These are phyloP conservation scores for Caenorhabditis sulstoni DNA, from an alignment of 2,888 invertebrate species.

Conservation along the genomic window DNA sequence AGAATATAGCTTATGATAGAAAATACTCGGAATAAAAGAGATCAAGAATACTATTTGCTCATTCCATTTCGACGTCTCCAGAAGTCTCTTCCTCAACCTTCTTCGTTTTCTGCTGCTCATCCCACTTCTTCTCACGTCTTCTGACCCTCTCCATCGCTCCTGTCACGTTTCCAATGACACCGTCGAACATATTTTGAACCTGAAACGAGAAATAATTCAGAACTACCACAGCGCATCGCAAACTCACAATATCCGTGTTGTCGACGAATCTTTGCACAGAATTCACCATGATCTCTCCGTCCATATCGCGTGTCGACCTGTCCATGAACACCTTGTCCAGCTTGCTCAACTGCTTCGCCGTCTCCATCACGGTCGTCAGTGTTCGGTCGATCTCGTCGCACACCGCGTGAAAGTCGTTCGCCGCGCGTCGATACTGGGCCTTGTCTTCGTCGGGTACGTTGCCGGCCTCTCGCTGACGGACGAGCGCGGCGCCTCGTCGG, in stretches of 20 bases:
- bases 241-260: conserved; percentile 33
- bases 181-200: conserved; percentile 58
- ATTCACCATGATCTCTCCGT: conserved; percentile 41
- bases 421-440: conserved; percentile 40
- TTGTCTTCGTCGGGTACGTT: conserved; percentile 1
- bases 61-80: conserved; percentile 33
- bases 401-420: conserved; percentile 47
- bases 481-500: conserved; percentile 21
- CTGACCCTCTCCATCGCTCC: conserved; percentile 50
- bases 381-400: conserved; percentile 51
- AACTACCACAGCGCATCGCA: background rate
- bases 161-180: conserved; percentile 47
- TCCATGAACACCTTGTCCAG: conserved; percentile 56
- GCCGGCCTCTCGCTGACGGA: conserved; percentile 15
- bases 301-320: conserved; percentile 17
- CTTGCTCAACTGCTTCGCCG: conserved; percentile 49
- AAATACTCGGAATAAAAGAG: too few species aligned
- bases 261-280: conserved; percentile 42
- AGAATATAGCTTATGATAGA: too few species aligned
- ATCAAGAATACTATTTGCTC: background rate
- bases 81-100: background rate
- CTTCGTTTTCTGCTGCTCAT: conserved; percentile 18
- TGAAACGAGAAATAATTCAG: background rate
- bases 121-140: conserved; percentile 46
- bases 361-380: conserved; percentile 49